Evolutionary conservation across 2,113 vertebrate genomes (phyloP), one percentile per base, ranked within the genome.

Genomic region (Sebastes fasciatus): DNA sequence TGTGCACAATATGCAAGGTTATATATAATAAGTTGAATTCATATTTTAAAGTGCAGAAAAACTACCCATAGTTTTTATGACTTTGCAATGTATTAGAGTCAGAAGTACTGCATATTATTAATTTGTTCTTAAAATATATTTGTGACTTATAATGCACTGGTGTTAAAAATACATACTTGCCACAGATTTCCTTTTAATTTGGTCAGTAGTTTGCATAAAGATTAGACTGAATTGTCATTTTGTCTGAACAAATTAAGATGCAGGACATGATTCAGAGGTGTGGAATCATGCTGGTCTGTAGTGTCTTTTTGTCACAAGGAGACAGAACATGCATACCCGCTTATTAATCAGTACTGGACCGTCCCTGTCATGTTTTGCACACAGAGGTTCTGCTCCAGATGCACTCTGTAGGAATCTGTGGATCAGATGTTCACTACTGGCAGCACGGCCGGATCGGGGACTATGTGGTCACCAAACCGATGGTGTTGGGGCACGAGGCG

Each of bases 401-500:
- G 97, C 98, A 99, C 90, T 99, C 98, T 0, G 97, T 99, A 1
- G 98, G 98, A 23, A 99, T 99, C 88, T 99, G 98, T 0, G 98
- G 98, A 1, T 99, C 98, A 0, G 98, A 99, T 0, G 97, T 99
- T 67, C 98, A 99, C 91, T 99, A 96, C 86, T 99, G 98, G 98
- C 96, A 97, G 87, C 86, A 97, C 0, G 98, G 98, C 4, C 95
- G 94, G 0, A 97, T 99, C 0, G 98, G 97, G 5, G 94, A 98
- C 87, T 99, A 95, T 89, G 86, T 98, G 0, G 79, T 99, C 78
- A 96, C 91, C 83, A 93, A 96, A 21, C 98, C 98, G 0, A 98
- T 99, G 96, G 96, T 99, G 19, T 43, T 99, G 87, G 98, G 98
- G 0, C 98, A 99, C 0, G 98, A 99, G 93, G 97, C 97, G 40